Evolutionary conservation across 2,888 invertebrate genomes (phyloP), one percentile per base, ranked within the genome.

Genomic region (Crocallis elinguaria): DNA sequence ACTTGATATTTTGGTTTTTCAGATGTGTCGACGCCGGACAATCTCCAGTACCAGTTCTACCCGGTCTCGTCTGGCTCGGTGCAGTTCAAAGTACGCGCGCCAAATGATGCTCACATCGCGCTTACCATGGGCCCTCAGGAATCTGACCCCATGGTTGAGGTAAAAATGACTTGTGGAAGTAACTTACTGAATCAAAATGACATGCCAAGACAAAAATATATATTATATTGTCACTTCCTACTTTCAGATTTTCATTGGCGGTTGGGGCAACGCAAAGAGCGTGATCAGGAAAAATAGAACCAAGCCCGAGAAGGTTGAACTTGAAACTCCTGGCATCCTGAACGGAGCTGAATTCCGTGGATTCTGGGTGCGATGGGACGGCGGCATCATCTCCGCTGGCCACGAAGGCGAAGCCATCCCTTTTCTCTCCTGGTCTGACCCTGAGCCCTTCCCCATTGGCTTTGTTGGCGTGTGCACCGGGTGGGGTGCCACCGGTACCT

Each of bases 101-200:
- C 94, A 0, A 94, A 97, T 75, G 97, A 98, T 88, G 98, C 97
- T 7, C 98, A 98, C 79, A 74, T 98, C 67, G 96, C 96, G 0
- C 93, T 98, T 8, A 95, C 96, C 8, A 90, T 94, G 49, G 93
- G 93, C 0, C 94, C 96, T 1, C 87, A 92, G 36, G 96, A 95
- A 64, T 86, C 93, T 6, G 94, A 95, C 41, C 97, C 96, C 14
- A 96, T 97, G 92, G 94, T 95, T 77, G 98, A 98, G 93, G 94
- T 94, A 25, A 39, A 16, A 14, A 19, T 21, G 25, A 1, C 2
- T 25, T 3, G 12, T 12, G 4, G 11, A 19, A n/a, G 19, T 11
- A n/a, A 35, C 36, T 7, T 1, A 17, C 25, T 2, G 25, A n/a
- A 3, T 25, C 9, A 9, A 1, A 25, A 9, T n/a, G 9, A 25